Evolutionary conservation across 1,140 invertebrate genomes (phyloP), one percentile per base, ranked within the genome.

Genomic region (Zaprionus ornatus): DNA sequence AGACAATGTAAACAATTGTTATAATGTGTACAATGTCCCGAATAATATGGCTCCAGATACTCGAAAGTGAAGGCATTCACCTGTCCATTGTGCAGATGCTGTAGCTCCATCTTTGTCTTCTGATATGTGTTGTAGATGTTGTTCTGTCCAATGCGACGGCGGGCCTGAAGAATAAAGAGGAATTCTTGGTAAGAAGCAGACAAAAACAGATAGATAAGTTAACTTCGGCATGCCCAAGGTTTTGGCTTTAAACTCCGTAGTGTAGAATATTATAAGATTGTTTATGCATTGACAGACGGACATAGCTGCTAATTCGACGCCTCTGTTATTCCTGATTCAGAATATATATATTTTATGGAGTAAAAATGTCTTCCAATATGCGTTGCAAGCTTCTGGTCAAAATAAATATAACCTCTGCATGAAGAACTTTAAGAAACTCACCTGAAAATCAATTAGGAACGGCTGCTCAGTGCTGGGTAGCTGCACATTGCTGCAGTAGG

Each of bases 1-100:
- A 99, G 93, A 91, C 98, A 99, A 55, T 97, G 95, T 6, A 98
- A 92, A 90, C 98, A 99, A 86, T 97, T 99, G 55, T 93, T 94
- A 82, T 98, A 97, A 21, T 95, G 93, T 0, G 93, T 91, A 85
- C 98, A 99, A n/a, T 95, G 94, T 0, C 96, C 97, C 61, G 96
- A 95, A 13, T 94, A 95, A 91, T 96, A 98, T 0, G 97, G 97
- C 91, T 98, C 97, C 23, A 99, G 91, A 91, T 98, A 98, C 84
- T 98, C 97, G 74, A 97, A 97, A 0, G 97, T 97, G 72, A 98
- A 97, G 1, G 95, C 94, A 94, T 97, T 97, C 5, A 95, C 93
- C 92, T 95, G 96, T 57, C 96, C 96, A 19, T 94, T 94, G 23
- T 94, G 95, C 79, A 96, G 95, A 79, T 97, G 96, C 45, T 95